Base-by-base conservation (phyloP, 1,140 invertebrate genomes). In the Drosophila pseudoobscura region DNA sequence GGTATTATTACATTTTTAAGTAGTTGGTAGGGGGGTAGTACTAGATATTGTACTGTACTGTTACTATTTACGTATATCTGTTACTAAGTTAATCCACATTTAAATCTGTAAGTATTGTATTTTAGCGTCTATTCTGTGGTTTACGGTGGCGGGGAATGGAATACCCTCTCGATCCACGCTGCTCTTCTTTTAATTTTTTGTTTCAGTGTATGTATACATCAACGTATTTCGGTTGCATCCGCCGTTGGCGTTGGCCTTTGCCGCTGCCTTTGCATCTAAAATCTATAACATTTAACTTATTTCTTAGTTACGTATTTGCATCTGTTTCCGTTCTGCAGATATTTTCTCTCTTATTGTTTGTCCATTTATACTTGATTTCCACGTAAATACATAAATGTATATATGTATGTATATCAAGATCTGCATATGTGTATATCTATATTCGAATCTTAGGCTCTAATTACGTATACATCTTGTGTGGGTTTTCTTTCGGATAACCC, bases 391-490 rank as follows among this genome's bases (percentile, higher is more conserved):
- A 85, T 74, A 70, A 70, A 75, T 70, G 57, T 78, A 58, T 83
- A 41, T 60, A 74, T 74, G 59, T 68, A 56, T 62, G 31, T 74
- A 55, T 63, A 41, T 53, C 26, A 29, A 56, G 55, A 51, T 70
- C 46, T 64, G 49, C 22, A 58, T 60, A 49, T 54, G 55, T 56
- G 39, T 77, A 77, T 71, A 47, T 73, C 43, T 76, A 63, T 76
- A 59, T 62, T 85, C 75, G 75, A 85, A 87, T 68, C 88, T 90
- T 90, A 90, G 22, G 49, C 46, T 45, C 89, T 90, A 91, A 20
- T 90, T 90, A 90, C 89, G 89, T 90, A 90, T 90, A 90, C 89
- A 91, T 90, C 77, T 76, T 83, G 70, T 89, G 82, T 79, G 87
- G 89, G 84, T 76, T 76, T 62, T 76, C 66, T 60, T 74, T 35